phyloP scores from a whole-genome alignment of 37 sponge, comb jelly and placozoan genomes.

The Diacarnus erythraeanus region DNA sequence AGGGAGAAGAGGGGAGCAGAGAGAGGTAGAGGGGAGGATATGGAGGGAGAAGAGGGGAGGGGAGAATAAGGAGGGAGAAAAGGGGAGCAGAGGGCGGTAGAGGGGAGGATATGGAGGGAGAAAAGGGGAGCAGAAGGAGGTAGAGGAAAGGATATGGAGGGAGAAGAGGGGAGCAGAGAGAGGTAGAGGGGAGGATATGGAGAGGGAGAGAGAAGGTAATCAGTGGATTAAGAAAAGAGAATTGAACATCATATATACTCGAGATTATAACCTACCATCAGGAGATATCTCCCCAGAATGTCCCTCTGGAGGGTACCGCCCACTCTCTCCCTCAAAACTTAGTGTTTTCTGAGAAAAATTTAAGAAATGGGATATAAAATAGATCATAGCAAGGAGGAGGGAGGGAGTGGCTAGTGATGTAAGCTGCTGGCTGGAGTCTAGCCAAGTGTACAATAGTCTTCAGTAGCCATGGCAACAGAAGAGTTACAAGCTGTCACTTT shows the following conservation, averaged over 20 bases:
- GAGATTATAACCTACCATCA: conserved; percentile 21
- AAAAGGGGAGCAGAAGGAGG: conserved; percentile 11
- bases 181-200: neutral
- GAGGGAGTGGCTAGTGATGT: neutral
- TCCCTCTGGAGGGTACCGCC: conserved; percentile 8
- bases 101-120: neutral
- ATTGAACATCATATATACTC: neutral
- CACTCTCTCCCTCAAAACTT: conserved; percentile 13
- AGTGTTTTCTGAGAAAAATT: conserved; percentile 29
- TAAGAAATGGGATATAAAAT: neutral
- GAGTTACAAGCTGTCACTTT: neutral
- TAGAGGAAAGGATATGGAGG: neutral
- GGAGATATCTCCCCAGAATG: neutral
- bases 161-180: neutral
- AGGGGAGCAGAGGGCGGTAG: neutral
- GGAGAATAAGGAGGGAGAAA: neutral
- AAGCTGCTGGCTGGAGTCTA: neutral
- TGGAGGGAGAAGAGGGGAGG: neutral
- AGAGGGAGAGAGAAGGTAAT: neutral
- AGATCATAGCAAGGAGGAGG: neutral
- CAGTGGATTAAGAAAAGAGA: neutral
- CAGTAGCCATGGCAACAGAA: neutral
- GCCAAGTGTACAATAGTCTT: neutral
- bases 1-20: conserved; percentile 6
- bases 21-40: conserved; percentile 25